A percentile compares a stretch with the other conserved stretches of the same genome.
These are phyloP conservation scores for Ephestia elutella DNA, from an alignment of 1,140 invertebrate species.

Conservation along the genomic window DNA sequence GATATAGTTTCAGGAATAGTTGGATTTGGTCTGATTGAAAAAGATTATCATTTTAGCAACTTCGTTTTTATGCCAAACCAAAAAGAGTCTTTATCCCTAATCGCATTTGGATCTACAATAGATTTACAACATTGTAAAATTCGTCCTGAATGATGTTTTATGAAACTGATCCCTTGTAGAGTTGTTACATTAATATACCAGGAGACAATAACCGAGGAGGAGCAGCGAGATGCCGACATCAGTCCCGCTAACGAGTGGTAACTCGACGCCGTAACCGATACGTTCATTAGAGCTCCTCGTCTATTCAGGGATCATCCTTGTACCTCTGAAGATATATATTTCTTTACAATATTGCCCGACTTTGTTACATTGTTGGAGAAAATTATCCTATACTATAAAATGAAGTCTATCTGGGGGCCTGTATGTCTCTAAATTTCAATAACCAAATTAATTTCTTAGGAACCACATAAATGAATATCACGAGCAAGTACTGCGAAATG, in stretches of 20 bases:
- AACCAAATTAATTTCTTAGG: too few relatives aligned
- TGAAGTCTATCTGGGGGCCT: background rate
- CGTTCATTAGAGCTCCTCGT: conserved; percentile 55
- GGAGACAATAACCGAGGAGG: conserved; percentile 38
- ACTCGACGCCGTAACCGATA: conserved; percentile 53
- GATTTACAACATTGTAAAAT: too few relatives aligned
- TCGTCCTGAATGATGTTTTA: too few relatives aligned
- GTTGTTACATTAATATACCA: conserved; percentile 24
- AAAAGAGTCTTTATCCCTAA: too few relatives aligned
- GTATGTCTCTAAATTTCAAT: too few relatives aligned
- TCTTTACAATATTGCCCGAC: conserved; percentile 23
- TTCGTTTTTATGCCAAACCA: too few relatives aligned
- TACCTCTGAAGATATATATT: conserved; percentile 37
- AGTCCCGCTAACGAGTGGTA: conserved; percentile 49
- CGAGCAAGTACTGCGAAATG: too few relatives aligned
- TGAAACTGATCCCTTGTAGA: background rate
- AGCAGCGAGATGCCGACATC: conserved; percentile 27
- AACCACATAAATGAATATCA: too few relatives aligned
- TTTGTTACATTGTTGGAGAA: background rate
- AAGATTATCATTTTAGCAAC: too few relatives aligned
- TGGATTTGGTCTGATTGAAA: too few relatives aligned
- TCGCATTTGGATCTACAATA: too few relatives aligned
- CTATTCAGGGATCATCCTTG: conserved; percentile 35
- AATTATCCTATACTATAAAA: background rate
- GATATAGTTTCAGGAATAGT: background rate